These are phyloP conservation scores for Watsonalla binaria DNA, from an alignment of 2,888 invertebrate genomes.

Conservation along the genomic window DNA sequence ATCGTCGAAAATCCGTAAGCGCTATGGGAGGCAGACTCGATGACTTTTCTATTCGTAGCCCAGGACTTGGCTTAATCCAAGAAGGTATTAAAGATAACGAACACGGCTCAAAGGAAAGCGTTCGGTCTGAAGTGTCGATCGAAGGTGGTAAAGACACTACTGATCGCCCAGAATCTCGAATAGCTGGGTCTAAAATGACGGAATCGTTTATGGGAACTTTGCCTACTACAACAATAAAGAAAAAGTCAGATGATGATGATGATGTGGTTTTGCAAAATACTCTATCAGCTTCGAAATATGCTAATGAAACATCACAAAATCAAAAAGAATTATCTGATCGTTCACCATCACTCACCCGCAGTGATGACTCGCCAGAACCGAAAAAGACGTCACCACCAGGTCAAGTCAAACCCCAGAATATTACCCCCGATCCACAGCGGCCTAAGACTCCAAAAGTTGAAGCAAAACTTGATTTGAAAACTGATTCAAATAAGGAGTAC, in stretches of 20 bases:
- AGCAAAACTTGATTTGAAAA: slow-evolving; percentile 18
- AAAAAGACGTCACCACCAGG: slow-evolving; percentile 45
- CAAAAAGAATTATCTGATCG: slow-evolving; percentile 62
- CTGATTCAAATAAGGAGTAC: slow-evolving; percentile 30
- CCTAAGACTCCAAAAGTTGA: slow-evolving; percentile 64
- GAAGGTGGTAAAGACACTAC: slow-evolving; percentile 44
- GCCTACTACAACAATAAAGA: slow-evolving; percentile 50
- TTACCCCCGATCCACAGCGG: slow-evolving; percentile 52
- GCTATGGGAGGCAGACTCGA: slow-evolving; percentile 65
- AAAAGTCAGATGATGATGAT: slow-evolving; percentile 65
- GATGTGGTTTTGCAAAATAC: slow-evolving; percentile 64
- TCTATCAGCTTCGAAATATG: slow-evolving; percentile 30
- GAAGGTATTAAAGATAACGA: slow-evolving; percentile 69
- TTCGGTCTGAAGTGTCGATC: slow-evolving; percentile 54
- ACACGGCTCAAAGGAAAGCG: slow-evolving; percentile 62
- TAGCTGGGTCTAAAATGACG: slow-evolving; percentile 69
- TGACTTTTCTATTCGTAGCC: slow-evolving; percentile 54
- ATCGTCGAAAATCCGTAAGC: slow-evolving; percentile 72
- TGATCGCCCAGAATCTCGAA: slow-evolving; percentile 68
- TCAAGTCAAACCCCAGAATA: slow-evolving; percentile 47
- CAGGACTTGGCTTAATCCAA: slow-evolving; percentile 68
- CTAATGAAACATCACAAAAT: slow-evolving; percentile 30
- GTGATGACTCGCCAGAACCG: slow-evolving; percentile 72
- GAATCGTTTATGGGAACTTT: slow-evolving; percentile 70
- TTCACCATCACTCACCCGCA: slow-evolving; percentile 70